A percentile compares a stretch with the other conserved stretches of the same genome.
These are phyloP conservation scores for Pentalonia nigronervosa DNA, from an alignment of 1,140 invertebrate species.

Conservation along the genomic window DNA sequence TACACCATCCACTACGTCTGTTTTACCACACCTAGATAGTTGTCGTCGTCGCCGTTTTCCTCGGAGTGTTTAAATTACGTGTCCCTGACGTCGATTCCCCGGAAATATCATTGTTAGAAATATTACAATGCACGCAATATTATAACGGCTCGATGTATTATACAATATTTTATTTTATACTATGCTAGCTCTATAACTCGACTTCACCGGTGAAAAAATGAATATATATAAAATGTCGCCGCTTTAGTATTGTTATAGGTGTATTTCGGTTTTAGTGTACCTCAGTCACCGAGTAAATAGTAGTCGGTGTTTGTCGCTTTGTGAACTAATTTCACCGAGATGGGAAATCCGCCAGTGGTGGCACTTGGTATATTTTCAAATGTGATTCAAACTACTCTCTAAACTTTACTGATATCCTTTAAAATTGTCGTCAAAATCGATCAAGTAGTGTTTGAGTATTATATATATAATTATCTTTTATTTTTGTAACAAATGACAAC, in stretches of 20 bases:
- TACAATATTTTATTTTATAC: not conserved
- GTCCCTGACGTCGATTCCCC: not conserved
- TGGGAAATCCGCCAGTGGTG: not conserved
- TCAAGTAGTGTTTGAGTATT: not conserved
- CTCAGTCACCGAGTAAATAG: not conserved
- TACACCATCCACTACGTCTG: not conserved
- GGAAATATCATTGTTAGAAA: not conserved
- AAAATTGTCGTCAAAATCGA: not conserved
- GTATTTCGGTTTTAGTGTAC: not conserved
- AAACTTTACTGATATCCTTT: not conserved
- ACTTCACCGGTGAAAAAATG: not conserved
- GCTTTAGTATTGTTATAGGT: not conserved
- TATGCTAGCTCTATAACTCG: not conserved
- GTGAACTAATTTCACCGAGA: not conserved
- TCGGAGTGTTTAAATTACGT: not conserved
- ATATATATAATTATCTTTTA: not conserved
- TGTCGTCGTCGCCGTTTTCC: not conserved
- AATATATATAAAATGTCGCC: not conserved
- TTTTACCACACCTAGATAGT: not conserved
- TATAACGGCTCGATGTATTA: not conserved
- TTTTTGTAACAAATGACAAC: not conserved
- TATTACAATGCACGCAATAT: not conserved
- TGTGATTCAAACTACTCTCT: not conserved
- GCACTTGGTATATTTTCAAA: not conserved
- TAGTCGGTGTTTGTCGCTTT: not conserved